Conservation (phyloP, 2,113 vertebrate genomes). For the Saimiri boliviensis region DNA sequence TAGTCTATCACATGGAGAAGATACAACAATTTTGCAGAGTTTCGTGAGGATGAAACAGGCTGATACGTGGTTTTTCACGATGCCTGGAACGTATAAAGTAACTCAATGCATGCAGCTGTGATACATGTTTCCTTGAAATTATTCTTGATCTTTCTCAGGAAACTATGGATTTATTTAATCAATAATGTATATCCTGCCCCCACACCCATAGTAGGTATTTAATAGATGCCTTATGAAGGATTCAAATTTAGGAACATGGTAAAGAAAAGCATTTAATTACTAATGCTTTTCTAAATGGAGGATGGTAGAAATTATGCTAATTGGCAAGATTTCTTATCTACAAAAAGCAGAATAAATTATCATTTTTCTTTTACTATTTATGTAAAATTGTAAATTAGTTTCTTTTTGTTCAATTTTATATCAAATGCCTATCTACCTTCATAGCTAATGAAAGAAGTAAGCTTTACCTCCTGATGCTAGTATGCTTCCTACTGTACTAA, state of each 20-base stretch:
- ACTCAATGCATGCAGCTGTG: neutral
- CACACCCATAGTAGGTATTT: neutral
- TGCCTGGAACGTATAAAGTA: neutral
- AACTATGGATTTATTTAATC: neutral
- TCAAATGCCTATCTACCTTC: neutral
- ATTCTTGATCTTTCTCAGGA: neutral
- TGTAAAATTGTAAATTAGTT: conserved; percentile 29
- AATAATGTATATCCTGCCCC: neutral
- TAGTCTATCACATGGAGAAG: neutral
- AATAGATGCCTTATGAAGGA: neutral
- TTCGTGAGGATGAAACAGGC: neutral
- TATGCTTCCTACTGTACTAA: neutral
- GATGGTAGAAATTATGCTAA: neutral
- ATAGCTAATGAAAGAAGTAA: neutral
- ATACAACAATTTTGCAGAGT: neutral
- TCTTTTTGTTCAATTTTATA: neutral
- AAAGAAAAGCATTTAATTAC: conserved; percentile 39
- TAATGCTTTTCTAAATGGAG: conserved; percentile 5
- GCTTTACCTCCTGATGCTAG: neutral
- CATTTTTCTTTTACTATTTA: conserved; percentile 10
- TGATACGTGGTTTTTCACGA: neutral
- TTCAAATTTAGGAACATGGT: conserved; percentile 24
- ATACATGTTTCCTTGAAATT: conserved; percentile 2
- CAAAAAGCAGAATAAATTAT: neutral
- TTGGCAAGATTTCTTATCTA: conserved; percentile 26